Conservation (phyloP, 2,888 invertebrate genomes). For the Drosophila lacicola region DNA sequence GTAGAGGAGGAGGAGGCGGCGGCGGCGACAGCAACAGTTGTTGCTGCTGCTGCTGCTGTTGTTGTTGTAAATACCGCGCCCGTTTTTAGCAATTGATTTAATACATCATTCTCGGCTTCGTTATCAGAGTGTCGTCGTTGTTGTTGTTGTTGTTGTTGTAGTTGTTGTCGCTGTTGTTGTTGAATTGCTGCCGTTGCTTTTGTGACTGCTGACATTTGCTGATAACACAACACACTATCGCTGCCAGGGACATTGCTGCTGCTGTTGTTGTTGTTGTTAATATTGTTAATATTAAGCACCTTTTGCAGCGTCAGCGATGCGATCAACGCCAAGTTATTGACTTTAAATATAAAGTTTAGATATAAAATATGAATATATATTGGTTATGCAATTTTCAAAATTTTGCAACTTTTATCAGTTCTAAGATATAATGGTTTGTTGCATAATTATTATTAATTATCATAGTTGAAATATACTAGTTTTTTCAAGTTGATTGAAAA, state of each 20-base stretch:
- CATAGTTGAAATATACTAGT: neutral
- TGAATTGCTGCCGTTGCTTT: constrained; percentile 45
- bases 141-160: constrained; percentile 38
- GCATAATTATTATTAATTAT: neutral
- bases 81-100: constrained; percentile 65
- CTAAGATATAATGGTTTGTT: neutral
- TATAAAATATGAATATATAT: constrained; percentile 2
- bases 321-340: constrained; percentile 76
- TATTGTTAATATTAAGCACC: constrained; percentile 79
- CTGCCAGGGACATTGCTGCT: constrained; percentile 35
- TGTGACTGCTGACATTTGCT: constrained; percentile 39
- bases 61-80: constrained; percentile 59
- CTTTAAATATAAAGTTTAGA: constrained; percentile 46
- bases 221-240: constrained; percentile 48
- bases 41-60: constrained; percentile 39
- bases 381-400: neutral
- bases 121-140: constrained; percentile 61
- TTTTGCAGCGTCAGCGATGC: constrained; percentile 80
- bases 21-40: constrained; percentile 17
- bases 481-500: too few species aligned
- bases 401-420: neutral
- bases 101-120: constrained; percentile 62
- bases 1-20: constrained; percentile 20
- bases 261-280: constrained; percentile 52
- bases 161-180: constrained; percentile 32